Evolutionary conservation across 2,113 vertebrate genomes (phyloP).

Genomic region (Choloepus hoffmanni): DNA sequence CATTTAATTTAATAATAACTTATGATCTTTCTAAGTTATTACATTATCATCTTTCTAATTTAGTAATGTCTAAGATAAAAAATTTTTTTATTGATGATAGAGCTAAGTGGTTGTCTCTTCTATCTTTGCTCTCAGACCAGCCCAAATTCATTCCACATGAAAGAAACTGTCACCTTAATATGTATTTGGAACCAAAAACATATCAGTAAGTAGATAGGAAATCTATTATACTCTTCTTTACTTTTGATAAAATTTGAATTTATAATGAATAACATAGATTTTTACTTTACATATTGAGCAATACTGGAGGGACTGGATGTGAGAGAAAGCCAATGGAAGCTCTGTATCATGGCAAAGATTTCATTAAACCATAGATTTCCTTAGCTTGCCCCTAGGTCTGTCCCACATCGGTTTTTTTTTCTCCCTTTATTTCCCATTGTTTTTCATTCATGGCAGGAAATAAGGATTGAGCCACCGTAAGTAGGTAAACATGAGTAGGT

Average conservation of each 20-base stretch:
- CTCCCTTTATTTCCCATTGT: neutral
- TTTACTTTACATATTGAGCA: neutral
- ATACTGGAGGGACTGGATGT: no score
- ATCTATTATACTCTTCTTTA: neutral
- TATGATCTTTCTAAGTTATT: neutral
- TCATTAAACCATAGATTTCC: neutral
- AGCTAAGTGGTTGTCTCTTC: neutral
- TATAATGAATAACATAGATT: neutral
- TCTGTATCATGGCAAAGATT: neutral
- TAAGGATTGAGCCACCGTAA: neutral
- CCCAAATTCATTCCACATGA: neutral
- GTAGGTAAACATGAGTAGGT: neutral
- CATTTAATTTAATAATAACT: no score
- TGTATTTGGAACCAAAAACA: neutral
- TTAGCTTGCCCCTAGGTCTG: neutral
- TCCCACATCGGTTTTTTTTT: neutral
- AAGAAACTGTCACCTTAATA: neutral
- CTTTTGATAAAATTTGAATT: neutral
- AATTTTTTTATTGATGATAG: neutral
- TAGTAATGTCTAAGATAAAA: neutral
- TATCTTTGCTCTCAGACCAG: neutral
- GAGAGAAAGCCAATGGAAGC: neutral
- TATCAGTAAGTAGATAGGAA: neutral
- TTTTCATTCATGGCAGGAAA: neutral
- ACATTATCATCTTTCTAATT: constrained; percentile 3